These are phyloP conservation scores for Steromphala cineraria DNA, from an alignment of 2,888 invertebrate species.

Conservation along the genomic window DNA sequence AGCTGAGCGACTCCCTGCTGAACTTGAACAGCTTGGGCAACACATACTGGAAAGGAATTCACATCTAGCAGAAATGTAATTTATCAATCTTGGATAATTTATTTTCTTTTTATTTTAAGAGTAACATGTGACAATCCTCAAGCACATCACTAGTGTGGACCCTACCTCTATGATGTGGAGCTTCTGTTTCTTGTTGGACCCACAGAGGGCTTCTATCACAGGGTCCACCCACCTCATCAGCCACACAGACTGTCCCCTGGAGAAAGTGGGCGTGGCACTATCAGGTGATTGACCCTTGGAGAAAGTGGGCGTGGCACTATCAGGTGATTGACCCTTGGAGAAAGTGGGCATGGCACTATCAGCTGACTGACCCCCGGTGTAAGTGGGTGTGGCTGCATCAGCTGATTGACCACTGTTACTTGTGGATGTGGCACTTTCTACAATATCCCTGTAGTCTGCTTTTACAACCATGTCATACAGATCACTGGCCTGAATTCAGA, in stretches of 20 bases:
- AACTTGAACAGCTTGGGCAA: conserved; percentile 65
- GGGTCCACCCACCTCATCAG: conserved; percentile 78
- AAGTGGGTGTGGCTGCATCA: background rate
- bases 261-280: background rate
- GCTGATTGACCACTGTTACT: too few relatives aligned
- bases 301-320: background rate
- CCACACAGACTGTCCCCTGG: conserved; percentile 72
- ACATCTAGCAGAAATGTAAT: background rate
- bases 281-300: too few relatives aligned
- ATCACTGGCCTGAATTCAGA: conserved; percentile 76
- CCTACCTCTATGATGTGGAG: conserved; percentile 66
- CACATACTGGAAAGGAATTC: conserved; percentile 59
- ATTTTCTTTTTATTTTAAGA: too few relatives aligned
- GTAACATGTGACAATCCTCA: too few relatives aligned
- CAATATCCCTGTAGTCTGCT: conserved; percentile 39
- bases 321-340: too few relatives aligned
- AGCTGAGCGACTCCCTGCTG: conserved; percentile 50
- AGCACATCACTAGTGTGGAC: too few relatives aligned
- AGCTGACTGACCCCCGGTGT: too few relatives aligned
- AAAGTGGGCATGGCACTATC: background rate
- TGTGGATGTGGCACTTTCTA: background rate
- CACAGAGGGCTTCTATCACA: conserved; percentile 64
- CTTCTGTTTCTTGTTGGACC: conserved; percentile 54
- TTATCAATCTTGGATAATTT: too few relatives aligned
- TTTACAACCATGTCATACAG: conserved; percentile 78